phyloP scores from a whole-genome alignment of 2,797 vertebrate genomes.

The Chrosomus eos region DNA sequence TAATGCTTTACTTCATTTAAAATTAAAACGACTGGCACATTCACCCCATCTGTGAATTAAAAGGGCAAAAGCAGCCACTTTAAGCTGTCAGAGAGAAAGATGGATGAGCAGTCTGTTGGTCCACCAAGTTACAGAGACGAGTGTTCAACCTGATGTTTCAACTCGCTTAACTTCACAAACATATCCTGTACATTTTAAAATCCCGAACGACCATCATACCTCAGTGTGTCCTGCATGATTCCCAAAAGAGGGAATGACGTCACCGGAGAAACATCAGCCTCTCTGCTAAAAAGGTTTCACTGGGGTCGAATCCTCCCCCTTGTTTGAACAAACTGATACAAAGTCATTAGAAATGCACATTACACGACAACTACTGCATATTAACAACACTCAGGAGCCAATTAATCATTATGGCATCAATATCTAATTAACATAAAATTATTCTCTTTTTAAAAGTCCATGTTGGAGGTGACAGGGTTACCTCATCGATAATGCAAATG shows the following conservation, averaged over 20 bases:
- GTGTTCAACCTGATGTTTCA: not conserved
- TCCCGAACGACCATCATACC: not conserved
- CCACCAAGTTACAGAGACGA: slow-evolving; percentile 37
- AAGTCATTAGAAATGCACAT: slow-evolving; percentile 99
- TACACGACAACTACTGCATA: slow-evolving; percentile 96
- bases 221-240: not conserved
- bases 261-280: slow-evolving; percentile 1
- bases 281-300: slow-evolving; percentile 72
- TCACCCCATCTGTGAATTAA: slow-evolving; percentile 66
- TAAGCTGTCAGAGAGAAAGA: slow-evolving; percentile 64
- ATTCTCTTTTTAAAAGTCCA: slow-evolving; percentile 98
- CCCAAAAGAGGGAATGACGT: not conserved
- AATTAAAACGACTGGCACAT: slow-evolving; percentile 69
- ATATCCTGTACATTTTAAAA: not conserved
- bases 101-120: slow-evolving; percentile 57
- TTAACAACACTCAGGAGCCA: slow-evolving; percentile 95
- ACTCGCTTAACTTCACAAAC: not conserved
- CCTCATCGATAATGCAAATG: slow-evolving; percentile 99
- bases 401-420: slow-evolving; percentile 99
- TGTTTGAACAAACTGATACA: slow-evolving; percentile 92
- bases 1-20: slow-evolving; percentile 64
- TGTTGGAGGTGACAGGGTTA: slow-evolving; percentile 97
- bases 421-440: slow-evolving; percentile 99
- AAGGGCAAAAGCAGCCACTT: slow-evolving; percentile 64
- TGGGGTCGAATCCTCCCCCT: slow-evolving; percentile 85